These are phyloP conservation scores for Crotalus viridis DNA, from an alignment of 2,113 vertebrate species.

Conservation along the genomic window DNA sequence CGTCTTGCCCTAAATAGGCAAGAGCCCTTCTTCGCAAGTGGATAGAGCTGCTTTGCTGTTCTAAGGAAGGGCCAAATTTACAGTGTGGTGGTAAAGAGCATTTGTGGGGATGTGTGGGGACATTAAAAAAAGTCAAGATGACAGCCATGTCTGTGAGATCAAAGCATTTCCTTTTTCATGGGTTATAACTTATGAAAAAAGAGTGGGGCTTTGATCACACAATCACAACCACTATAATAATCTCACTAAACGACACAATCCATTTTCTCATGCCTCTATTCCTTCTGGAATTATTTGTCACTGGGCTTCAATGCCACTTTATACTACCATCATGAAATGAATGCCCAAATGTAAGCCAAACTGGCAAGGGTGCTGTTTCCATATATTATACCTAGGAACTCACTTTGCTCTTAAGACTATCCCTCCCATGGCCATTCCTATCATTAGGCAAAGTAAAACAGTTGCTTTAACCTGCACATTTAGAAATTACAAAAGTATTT, in stretches of 20 bases:
- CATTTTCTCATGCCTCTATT: neutral
- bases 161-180: neutral
- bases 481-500: neutral
- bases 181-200: neutral
- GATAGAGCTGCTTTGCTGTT: neutral
- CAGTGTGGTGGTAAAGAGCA: neutral
- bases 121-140: neutral
- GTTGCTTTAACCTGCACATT: neutral
- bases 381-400: neutral
- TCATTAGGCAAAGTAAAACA: neutral
- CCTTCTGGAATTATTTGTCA: neutral
- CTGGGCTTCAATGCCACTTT: neutral
- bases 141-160: neutral
- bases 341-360: neutral
- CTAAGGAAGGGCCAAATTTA: neutral
- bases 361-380: neutral
- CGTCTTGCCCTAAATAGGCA: conserved; percentile 29
- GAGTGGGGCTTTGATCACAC: neutral
- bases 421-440: neutral
- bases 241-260: neutral
- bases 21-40: conserved; percentile 16
- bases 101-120: neutral
- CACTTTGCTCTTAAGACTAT: neutral
- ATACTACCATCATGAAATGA: neutral
- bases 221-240: neutral